Evolutionary conservation across 2,888 invertebrate species (phyloP).

Genomic region (Apoderus coryli): DNA sequence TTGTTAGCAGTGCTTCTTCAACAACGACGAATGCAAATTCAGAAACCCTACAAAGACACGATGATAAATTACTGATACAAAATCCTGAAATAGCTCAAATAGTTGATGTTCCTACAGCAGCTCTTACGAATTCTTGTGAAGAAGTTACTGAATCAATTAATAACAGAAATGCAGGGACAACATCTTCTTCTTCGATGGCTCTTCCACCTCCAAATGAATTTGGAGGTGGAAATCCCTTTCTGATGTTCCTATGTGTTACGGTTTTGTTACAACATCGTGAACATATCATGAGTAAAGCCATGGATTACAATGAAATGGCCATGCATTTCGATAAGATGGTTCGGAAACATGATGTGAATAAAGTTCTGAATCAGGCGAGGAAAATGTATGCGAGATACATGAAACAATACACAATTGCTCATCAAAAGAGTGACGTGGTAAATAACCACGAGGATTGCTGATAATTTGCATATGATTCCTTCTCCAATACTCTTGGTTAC

Average conservation of each 20-base stretch:
- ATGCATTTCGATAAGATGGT: conserved; percentile 99
- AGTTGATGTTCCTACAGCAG: too few species aligned
- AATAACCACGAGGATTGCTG: too few species aligned
- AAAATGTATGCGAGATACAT: conserved; percentile 83
- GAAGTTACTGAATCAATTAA: conserved; percentile 44
- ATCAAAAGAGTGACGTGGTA: too few species aligned
- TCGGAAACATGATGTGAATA: conserved; percentile 81
- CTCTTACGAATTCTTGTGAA: conserved; percentile 43
- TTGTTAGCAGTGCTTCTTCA: conserved; percentile 35
- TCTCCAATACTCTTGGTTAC: too few species aligned
- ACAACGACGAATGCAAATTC: too few species aligned
- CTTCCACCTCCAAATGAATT: conserved; percentile 77
- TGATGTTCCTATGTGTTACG: conserved; percentile 91
- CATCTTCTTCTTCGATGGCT: conserved; percentile 33
- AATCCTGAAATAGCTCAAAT: too few species aligned
- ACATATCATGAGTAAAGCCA: conserved; percentile 71
- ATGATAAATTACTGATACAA: too few species aligned
- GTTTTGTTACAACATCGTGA: conserved; percentile 85
- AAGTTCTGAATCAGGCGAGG: conserved; percentile 81
- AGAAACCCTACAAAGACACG: too few species aligned
- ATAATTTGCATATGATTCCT: too few species aligned
- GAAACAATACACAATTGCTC: conserved; percentile 44
- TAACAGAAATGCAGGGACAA: too few species aligned
- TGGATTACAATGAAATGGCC: conserved; percentile 96
- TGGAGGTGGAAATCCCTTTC: conserved; percentile 90